Evolutionary conservation across 2,888 invertebrate species (phyloP).

Genomic region (Eustalomyia histrio): DNA sequence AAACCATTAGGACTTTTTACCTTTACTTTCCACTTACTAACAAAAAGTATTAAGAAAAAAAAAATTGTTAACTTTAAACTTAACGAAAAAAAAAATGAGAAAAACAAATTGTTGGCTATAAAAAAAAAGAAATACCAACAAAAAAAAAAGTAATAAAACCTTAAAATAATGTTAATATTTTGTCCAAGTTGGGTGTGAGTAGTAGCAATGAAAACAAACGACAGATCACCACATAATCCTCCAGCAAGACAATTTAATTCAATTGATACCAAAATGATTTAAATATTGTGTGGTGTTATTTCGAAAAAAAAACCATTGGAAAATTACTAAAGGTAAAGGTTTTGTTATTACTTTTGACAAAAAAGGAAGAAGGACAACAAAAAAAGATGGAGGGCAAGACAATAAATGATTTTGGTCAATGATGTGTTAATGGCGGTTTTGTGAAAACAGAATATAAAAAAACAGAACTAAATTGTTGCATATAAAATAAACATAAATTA

Average conservation of each 20-base stretch:
- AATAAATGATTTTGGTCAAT: conserved; percentile 64
- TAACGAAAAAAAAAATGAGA: neutral
- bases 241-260: conserved; percentile 71
- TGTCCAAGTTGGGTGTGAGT: conserved; percentile 8
- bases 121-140: conserved; percentile 8
- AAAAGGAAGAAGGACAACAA: conserved; percentile 43
- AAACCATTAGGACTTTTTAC: conserved; percentile 47
- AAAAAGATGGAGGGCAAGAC: conserved; percentile 8
- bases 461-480: conserved; percentile 15
- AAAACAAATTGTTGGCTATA: conserved; percentile 22
- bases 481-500: neutral
- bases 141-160: conserved; percentile 50
- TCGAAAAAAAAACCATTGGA: conserved; percentile 28
- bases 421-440: conserved; percentile 65
- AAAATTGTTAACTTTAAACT: conserved; percentile 40
- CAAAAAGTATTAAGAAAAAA: neutral
- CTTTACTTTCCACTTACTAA: neutral
- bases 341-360: conserved; percentile 6
- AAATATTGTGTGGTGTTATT: conserved; percentile 67
- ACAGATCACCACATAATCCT: conserved; percentile 66
- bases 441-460: conserved; percentile 19
- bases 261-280: conserved; percentile 72
- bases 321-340: conserved; percentile 28
- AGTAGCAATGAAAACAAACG: conserved; percentile 56
- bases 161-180: conserved; percentile 57